Evolutionary conservation across 2,113 vertebrate genomes (phyloP).

Genomic region (Xiphophorus couchianus): DNA sequence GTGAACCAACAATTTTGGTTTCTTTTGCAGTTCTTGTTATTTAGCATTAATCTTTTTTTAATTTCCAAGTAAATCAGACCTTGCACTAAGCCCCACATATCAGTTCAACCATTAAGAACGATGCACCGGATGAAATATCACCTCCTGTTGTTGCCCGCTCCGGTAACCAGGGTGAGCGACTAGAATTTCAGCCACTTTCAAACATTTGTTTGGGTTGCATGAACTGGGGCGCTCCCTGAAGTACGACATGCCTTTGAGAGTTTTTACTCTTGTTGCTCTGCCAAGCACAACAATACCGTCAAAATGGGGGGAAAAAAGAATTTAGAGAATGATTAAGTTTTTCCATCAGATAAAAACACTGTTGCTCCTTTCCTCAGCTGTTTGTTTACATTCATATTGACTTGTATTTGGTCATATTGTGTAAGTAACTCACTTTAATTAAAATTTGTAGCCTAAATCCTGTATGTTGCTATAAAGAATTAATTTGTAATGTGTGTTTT

Average conservation of each 20-base stretch:
- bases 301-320: neutral
- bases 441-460: neutral
- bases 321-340: neutral
- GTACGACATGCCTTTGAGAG: neutral
- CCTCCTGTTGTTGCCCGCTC: slow-evolving; percentile 55
- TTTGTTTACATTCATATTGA: neutral
- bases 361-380: neutral
- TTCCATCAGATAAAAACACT: neutral
- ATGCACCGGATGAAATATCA: slow-evolving; percentile 68
- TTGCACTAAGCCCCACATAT: slow-evolving; percentile 2
- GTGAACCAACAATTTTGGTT: slow-evolving; percentile 53
- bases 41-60: slow-evolving; percentile 39
- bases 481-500: too few species aligned
- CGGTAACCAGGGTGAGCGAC: slow-evolving; percentile 34
- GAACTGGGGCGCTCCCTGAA: neutral
- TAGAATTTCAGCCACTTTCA: neutral
- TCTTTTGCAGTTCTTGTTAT: slow-evolving; percentile 8
- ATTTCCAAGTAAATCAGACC: slow-evolving; percentile 8
- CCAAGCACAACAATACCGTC: neutral
- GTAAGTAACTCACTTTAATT: neutral
- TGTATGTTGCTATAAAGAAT: neutral
- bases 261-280: neutral
- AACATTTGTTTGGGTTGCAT: neutral
- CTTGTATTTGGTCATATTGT: neutral
- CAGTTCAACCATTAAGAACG: slow-evolving; percentile 23